Base-by-base conservation (phyloP, 2,113 vertebrate species). In the Gasterosteus nipponicus region DNA sequence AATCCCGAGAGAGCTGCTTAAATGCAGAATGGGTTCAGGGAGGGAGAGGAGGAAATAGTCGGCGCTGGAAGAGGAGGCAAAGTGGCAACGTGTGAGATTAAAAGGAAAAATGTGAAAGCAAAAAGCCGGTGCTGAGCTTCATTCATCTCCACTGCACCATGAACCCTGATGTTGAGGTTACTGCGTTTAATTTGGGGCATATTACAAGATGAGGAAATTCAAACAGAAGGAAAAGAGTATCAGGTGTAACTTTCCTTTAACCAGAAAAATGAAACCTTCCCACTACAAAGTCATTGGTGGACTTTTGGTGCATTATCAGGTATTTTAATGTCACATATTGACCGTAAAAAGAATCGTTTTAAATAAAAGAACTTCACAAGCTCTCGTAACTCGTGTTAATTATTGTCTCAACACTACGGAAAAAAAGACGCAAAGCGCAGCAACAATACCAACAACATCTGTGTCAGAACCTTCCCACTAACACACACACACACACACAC, bases 1-100 rank as follows among this genome's bases (percentile, higher is more conserved):
- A 77, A 78, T 87, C 86, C 85, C 69, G 67, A 65, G 88, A 84
- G 89, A 86, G 87, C 78, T 89, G 86, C 87, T 92, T 90, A 89
- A 89, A 87, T 10, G 58, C 76, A 88, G 80, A 82, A 71, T 41
- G 69, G 78, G 35, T 77, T 80, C 62, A 82, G 82, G 73, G 77
- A 78, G 42, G 46, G 80, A 78, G 49, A 70, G 53, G 35, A 64
- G 57, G 47, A 73, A 67, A 75, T 39, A 26, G 22, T 26, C 22
- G 22, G 22, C 22, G 22, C 63, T 56, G 9, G 44, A 51, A 33
- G 66, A 46, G 39, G 66, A 77, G 31, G 59, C 12, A 61, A 19
- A 61, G 58, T 4, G 5, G 22, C 15, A 15, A 8, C 18, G 4
- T 15, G 19, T 29, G 35, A 71, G 68, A 81, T 81, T 38, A 38